Conservation (phyloP, 2,888 invertebrate genomes). For the Teinopalpus imperialis region DNA sequence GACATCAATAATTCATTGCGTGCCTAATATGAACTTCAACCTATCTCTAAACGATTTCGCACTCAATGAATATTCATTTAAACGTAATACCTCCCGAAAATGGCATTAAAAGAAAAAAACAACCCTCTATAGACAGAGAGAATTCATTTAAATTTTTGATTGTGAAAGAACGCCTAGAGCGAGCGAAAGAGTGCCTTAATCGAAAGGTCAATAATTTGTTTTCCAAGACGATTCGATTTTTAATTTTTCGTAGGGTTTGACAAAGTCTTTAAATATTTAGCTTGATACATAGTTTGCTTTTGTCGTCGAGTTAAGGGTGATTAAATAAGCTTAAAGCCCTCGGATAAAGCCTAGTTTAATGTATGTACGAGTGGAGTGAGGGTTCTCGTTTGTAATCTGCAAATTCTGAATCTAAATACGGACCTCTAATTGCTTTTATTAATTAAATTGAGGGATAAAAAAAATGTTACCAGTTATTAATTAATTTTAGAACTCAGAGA, state of each 20-base stretch:
- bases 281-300: neutral
- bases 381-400: too few species aligned
- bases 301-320: too few species aligned
- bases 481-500: too few species aligned
- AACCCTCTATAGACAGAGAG: conserved; percentile 56
- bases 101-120: conserved; percentile 69
- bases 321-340: too few species aligned
- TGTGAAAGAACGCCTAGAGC: conserved; percentile 58
- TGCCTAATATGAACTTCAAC: conserved; percentile 73
- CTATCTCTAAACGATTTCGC: conserved; percentile 78
- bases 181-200: conserved; percentile 51
- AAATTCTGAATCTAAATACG: too few species aligned
- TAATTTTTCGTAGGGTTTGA: conserved; percentile 31
- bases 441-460: too few species aligned
- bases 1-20: conserved; percentile 66
- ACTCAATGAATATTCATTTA: conserved; percentile 79
- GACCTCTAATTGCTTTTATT: too few species aligned
- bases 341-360: too few species aligned
- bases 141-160: conserved; percentile 79
- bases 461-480: too few species aligned
- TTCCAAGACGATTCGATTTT: conserved; percentile 39
- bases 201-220: conserved; percentile 58
- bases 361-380: too few species aligned
- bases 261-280: conserved; percentile 3
- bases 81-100: conserved; percentile 72